phyloP scores from a whole-genome alignment of 2,888 invertebrate species.

The Tholera decimalis region DNA sequence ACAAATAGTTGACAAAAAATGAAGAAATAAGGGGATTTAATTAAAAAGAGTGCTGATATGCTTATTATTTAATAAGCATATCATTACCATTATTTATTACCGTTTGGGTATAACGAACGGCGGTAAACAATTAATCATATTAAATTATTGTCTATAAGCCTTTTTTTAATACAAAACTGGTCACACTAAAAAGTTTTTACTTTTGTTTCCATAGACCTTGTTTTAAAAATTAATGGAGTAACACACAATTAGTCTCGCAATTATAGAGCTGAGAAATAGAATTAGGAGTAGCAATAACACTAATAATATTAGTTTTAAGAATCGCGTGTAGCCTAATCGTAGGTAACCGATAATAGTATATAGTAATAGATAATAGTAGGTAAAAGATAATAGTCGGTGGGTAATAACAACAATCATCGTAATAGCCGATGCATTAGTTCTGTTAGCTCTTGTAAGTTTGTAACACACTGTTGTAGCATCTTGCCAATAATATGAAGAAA shows the following conservation, averaged over 20 bases:
- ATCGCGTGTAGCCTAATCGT: conserved; percentile 52
- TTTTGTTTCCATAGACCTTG: conserved; percentile 4
- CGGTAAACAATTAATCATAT: too few species aligned
- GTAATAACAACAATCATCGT: conserved; percentile 48
- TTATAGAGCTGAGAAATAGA: conserved; percentile 43
- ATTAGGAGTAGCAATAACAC: conserved; percentile 45
- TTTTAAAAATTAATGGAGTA: conserved; percentile 6
- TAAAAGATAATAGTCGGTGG: conserved; percentile 35
- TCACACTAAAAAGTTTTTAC: conserved; percentile 9
- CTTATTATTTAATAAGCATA: too few species aligned
- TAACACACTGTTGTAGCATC: conserved; percentile 21
- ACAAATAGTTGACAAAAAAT: too few species aligned
- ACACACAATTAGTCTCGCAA: conserved; percentile 34
- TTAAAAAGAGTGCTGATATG: too few species aligned
- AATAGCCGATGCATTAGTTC: conserved; percentile 35
- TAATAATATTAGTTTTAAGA: conserved; percentile 62
- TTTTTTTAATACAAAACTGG: too few species aligned
- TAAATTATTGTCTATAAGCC: too few species aligned
- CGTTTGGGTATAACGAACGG: too few species aligned
- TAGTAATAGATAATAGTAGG: too few species aligned
- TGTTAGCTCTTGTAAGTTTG: conserved; percentile 36
- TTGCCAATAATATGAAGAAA: neutral
- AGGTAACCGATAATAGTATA: too few species aligned
- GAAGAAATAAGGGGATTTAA: too few species aligned
- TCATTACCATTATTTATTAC: too few species aligned